These are phyloP conservation scores for Nemotelus nigrinus DNA, from an alignment of 2,888 invertebrate genomes.

Conservation along the genomic window DNA sequence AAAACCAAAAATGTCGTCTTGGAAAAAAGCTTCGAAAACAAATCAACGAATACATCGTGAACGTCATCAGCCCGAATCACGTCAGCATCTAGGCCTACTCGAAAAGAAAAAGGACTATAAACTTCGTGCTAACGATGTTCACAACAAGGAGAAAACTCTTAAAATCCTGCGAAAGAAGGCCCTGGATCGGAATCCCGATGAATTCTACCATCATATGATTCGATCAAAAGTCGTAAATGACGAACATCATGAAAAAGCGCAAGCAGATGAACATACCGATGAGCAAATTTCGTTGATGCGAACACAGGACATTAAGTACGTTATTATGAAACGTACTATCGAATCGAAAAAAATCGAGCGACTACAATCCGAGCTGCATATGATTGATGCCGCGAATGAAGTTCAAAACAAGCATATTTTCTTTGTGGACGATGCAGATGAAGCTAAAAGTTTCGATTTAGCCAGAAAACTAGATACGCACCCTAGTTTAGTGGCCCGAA, in stretches of 20 bases:
- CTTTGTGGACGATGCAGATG: constrained; percentile 76
- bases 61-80: constrained; percentile 82
- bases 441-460: constrained; percentile 73
- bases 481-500: constrained; percentile 73
- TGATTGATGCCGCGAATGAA: constrained; percentile 78
- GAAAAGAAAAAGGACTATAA: constrained; percentile 93
- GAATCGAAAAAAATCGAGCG: constrained; percentile 76
- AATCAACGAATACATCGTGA: constrained; percentile 86
- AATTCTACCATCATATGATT: constrained; percentile 98
- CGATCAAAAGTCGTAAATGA: constrained; percentile 78
- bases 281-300: constrained; percentile 90
- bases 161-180: constrained; percentile 85
- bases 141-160: constrained; percentile 83
- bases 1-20: constrained; percentile 77
- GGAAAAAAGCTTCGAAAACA: constrained; percentile 87
- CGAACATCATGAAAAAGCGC: constrained; percentile 74
- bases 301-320: constrained; percentile 90
- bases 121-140: constrained; percentile 79
- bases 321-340: constrained; percentile 84
- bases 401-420: constrained; percentile 81
- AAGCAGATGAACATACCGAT: constrained; percentile 78
- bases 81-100: constrained; percentile 81
- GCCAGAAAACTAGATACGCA: constrained; percentile 80
- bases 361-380: constrained; percentile 81
- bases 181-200: constrained; percentile 95